Conservation (phyloP, 2,113 vertebrate species). For the Dascyllus trimaculatus region DNA sequence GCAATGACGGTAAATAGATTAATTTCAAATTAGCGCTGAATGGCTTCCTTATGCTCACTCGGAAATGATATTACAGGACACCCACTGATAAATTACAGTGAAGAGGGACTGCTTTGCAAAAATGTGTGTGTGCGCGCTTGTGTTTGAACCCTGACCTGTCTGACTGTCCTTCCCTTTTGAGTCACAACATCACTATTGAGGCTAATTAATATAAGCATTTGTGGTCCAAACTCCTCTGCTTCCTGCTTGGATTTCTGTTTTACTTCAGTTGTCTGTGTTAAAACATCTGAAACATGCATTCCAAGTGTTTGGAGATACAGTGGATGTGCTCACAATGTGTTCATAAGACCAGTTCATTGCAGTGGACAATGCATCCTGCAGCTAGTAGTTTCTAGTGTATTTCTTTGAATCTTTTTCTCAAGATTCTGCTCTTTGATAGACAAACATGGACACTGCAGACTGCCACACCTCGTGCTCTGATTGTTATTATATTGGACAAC, state of each 20-base stretch:
- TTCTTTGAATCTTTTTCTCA: not conserved
- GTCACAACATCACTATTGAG: not conserved
- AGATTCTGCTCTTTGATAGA: not conserved
- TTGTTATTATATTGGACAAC: slow-evolving; percentile 1
- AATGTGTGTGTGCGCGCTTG: slow-evolving; percentile 11
- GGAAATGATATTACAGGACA: slow-evolving; percentile 44
- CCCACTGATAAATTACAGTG: slow-evolving; percentile 19
- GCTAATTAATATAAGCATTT: not conserved
- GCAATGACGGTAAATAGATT: slow-evolving; percentile 67
- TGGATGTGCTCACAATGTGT: no score
- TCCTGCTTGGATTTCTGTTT: not conserved
- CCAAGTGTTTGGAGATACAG: not conserved
- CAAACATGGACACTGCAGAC: not conserved
- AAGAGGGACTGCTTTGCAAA: slow-evolving; percentile 20
- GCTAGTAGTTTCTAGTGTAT: not conserved
- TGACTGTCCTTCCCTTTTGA: not conserved
- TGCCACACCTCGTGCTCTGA: not conserved
- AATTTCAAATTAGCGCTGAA: slow-evolving; percentile 41
- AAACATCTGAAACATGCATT: not conserved
- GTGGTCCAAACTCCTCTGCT: not conserved
- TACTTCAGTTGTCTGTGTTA: no score
- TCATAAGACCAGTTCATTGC: not conserved
- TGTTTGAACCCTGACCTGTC: slow-evolving; percentile 15
- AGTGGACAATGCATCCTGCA: no score
- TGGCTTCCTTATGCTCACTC: slow-evolving; percentile 32